These are phyloP conservation scores for Leucophenga maculata DNA, from an alignment of 2,888 invertebrate species.

Conservation along the genomic window DNA sequence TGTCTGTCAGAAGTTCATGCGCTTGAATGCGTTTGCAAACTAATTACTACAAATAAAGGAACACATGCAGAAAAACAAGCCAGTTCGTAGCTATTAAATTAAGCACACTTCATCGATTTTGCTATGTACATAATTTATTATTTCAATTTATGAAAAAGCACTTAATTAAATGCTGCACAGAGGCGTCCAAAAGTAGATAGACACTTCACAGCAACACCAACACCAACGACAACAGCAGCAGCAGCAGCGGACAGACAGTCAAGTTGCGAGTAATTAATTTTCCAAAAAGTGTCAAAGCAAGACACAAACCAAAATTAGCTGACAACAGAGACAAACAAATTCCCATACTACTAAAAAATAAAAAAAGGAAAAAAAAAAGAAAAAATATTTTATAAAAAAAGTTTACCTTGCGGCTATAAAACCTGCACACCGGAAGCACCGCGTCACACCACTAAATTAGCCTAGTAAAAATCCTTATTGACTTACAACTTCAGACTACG, in stretches of 20 bases:
- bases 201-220: constrained; percentile 7
- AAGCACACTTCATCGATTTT: constrained; percentile 61
- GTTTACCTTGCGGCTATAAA: constrained; percentile 6
- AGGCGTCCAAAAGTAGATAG: not conserved
- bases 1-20: constrained; percentile 20
- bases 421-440: constrained; percentile 1
- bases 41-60: constrained; percentile 57
- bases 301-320: constrained; percentile 12
- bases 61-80: not conserved
- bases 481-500: not conserved
- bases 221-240: too few species aligned
- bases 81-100: constrained; percentile 49
- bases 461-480: not conserved
- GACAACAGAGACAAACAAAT: not conserved
- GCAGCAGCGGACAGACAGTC: constrained; percentile 17
- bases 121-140: constrained; percentile 60
- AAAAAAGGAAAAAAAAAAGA: constrained; percentile 4
- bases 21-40: constrained; percentile 38
- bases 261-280: constrained; percentile 56
- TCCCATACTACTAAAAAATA: not conserved
- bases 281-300: constrained; percentile 57
- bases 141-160: constrained; percentile 50
- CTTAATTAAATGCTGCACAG: constrained; percentile 21
- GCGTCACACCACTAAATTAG: not conserved
- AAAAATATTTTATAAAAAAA: not conserved